Evolutionary conservation across 2,797 vertebrate genomes (phyloP).

Genomic region (Lepilemur septentrionalis): DNA sequence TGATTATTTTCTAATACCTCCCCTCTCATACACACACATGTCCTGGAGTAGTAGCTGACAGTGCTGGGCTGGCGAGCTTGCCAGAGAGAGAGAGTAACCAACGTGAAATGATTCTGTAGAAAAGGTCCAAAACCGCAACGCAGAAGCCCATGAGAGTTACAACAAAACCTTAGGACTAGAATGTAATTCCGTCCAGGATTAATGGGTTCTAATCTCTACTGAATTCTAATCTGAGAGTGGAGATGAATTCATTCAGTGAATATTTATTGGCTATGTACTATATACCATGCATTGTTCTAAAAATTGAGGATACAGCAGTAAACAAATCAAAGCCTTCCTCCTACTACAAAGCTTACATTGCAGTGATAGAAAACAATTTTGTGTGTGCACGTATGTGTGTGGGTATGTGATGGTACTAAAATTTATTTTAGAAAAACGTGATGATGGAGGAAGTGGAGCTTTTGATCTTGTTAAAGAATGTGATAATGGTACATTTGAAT

Average conservation of each 20-base stretch:
- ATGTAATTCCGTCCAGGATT: neutral
- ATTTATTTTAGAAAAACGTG: neutral
- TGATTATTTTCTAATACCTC: neutral
- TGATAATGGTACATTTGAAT: neutral
- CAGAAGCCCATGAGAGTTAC: neutral
- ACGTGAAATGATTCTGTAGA: neutral
- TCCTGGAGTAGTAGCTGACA: neutral
- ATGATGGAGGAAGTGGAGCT: neutral
- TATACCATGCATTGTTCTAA: neutral
- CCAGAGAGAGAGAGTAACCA: neutral
- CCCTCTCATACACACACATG: fast-evolving
- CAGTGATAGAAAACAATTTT: neutral
- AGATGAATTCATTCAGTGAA: neutral
- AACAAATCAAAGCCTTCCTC: neutral
- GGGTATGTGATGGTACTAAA: neutral
- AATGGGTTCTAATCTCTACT: neutral
- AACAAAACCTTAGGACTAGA: neutral
- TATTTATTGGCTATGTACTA: neutral
- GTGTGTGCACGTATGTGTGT: neutral
- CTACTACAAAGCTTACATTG: neutral
- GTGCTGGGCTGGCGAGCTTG: neutral
- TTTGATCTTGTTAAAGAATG: neutral
- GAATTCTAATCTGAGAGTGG: neutral
- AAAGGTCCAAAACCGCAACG: neutral
- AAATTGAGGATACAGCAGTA: neutral